These are phyloP conservation scores for Drymonia ruficornis DNA, from an alignment of 2,888 invertebrate genomes.

Conservation along the genomic window DNA sequence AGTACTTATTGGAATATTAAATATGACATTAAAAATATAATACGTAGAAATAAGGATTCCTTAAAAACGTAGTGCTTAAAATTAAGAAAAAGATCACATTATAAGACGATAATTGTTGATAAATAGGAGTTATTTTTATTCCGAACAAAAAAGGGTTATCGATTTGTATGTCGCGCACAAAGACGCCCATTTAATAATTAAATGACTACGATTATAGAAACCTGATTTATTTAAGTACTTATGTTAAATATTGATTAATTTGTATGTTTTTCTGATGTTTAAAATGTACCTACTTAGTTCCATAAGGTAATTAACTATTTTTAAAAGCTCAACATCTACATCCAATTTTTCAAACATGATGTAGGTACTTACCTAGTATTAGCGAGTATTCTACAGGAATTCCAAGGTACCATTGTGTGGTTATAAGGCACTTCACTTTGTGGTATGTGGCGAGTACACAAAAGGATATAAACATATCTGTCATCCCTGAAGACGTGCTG, in stretches of 20 bases:
- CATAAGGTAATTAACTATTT: too few relatives aligned
- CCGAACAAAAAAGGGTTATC: background rate
- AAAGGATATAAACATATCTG: background rate
- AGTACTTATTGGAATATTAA: background rate
- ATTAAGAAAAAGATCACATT: background rate
- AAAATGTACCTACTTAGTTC: too few relatives aligned
- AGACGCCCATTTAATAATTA: background rate
- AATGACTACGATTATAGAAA: background rate
- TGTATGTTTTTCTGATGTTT: too few relatives aligned
- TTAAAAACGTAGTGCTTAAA: background rate
- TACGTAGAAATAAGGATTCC: background rate
- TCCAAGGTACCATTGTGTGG: slow-evolving; percentile 26
- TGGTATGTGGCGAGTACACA: background rate
- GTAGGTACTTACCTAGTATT: too few relatives aligned
- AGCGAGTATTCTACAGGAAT: slow-evolving; percentile 14
- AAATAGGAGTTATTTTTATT: background rate
- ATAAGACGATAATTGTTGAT: background rate
- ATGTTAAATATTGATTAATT: too few relatives aligned
- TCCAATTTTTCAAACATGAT: too few relatives aligned
- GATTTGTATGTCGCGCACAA: background rate
- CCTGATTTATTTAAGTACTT: too few relatives aligned
- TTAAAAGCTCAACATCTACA: too few relatives aligned
- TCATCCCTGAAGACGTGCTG: slow-evolving; percentile 4
- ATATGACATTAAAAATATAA: background rate
- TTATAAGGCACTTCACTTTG: slow-evolving; percentile 12